Evolutionary conservation across 2,888 invertebrate genomes (phyloP), one percentile per base, ranked within the genome.

Genomic region (Hydroisotoma schaefferi): DNA sequence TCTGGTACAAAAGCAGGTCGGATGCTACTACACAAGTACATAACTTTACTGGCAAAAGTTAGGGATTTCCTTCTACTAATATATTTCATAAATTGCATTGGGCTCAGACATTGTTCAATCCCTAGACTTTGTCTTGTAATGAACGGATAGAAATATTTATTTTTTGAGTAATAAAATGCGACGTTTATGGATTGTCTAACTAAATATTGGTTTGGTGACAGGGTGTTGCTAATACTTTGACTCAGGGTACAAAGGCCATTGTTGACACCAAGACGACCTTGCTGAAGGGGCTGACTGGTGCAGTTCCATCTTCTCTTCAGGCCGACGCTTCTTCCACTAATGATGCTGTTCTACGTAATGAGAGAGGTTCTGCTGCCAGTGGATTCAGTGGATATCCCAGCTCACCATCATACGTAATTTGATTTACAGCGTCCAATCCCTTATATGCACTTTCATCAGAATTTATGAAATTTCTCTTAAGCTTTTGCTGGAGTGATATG

Each of bases 161-260:
- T 15, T 5, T 40, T 40, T 40, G 20, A 20, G 40, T 15, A 40
- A 40, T 40, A 33, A 33, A n/a, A 18, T 40, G n/a, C n/a, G 5
- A 4, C 8, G n/a, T 40, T 40, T 40, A 15, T 18, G n/a, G 8
- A 40, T 40, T 5, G 20, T 18, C 40, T 40, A 40, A 40, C 20
- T 40, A 4, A n/a, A n/a, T 40, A 8, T 40, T 4, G 3, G 5
- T 40, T 40, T 40, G 5, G 40, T 15, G 40, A 20, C 61, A 72
- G 72, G 72, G 72, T 57, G 72, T 72, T 59, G 72, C 72, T 51
- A 71, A 70, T 49, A 69, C 72, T 52, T 64, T 72, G 59, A 69
- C 65, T 40, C 69, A 70, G 63, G 69, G 70, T 58, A 72, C 72
- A 33, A 69, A 71, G 67, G 60, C 68, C 55, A 61, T 72, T 29